Percentiles rank a stretch among this genome's conserved stretches.
phyloP scores from a whole-genome alignment of 2,888 invertebrate genomes.

The Cerceris rybyensis region DNA sequence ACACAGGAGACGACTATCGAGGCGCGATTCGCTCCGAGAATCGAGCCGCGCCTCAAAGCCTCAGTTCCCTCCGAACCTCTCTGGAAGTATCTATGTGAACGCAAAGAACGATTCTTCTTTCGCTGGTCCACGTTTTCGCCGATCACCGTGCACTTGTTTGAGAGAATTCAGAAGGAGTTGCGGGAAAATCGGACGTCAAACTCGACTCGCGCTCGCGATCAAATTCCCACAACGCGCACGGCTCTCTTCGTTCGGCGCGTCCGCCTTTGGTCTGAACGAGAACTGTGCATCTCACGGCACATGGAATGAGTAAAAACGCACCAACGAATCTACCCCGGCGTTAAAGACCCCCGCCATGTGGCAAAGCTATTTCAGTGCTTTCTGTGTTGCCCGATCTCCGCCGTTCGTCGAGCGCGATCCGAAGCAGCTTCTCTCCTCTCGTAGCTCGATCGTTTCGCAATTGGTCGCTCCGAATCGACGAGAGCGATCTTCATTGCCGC shows the following conservation, averaged over 20 bases:
- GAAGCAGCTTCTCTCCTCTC: neutral
- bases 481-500: no score
- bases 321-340: conserved; percentile 30
- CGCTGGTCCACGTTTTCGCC: no score
- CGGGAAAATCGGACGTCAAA: neutral
- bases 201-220: neutral
- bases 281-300: conserved; percentile 18
- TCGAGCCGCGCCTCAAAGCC: no score
- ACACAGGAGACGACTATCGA: no score
- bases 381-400: neutral
- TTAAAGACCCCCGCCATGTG: conserved; percentile 79
- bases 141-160: no score
- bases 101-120: no score
- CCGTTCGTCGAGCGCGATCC: conserved; percentile 40
- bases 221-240: conserved; percentile 2
- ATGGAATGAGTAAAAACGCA: conserved; percentile 46
- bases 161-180: neutral
- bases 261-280: conserved; percentile 27
- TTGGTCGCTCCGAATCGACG: no score
- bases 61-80: no score
- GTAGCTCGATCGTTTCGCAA: conserved; percentile 2
- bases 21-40: no score
- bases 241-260: conserved; percentile 21
- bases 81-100: no score
- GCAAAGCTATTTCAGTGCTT: conserved; percentile 78